Percentiles rank a stretch among this genome's conserved stretches.
These are phyloP conservation scores for Stomorhina lunata DNA, from an alignment of 2,888 invertebrate species.

Conservation along the genomic window DNA sequence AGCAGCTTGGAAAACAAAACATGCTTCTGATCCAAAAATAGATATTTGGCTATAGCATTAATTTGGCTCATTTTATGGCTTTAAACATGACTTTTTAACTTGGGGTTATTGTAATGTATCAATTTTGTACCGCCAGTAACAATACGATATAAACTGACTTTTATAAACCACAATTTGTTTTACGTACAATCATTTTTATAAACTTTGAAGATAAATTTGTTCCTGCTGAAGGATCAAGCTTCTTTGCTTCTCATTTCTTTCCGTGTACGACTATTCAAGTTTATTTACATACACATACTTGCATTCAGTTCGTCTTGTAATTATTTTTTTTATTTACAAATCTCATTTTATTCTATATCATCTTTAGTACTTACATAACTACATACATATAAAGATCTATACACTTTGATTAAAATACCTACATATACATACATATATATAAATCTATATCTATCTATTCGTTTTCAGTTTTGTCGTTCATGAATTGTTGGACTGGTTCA, in stretches of 20 bases:
- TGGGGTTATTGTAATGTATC: no score
- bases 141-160: no score
- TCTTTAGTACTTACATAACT: not conserved
- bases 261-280: constrained; percentile 19
- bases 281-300: constrained; percentile 38
- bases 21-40: no score
- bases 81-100: no score
- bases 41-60: no score
- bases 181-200: no score
- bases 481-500: not conserved
- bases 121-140: no score
- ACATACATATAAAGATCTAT: constrained; percentile 33
- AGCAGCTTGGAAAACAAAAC: no score
- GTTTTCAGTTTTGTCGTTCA: not conserved
- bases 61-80: no score
- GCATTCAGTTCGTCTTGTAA: constrained; percentile 44
- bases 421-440: no score
- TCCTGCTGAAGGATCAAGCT: not conserved
- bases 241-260: not conserved
- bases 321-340: constrained; percentile 52
- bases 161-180: no score
- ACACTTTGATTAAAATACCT: constrained; percentile 53
- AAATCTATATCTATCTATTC: constrained; percentile 13
- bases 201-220: no score
- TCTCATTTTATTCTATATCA: not conserved